Conservation (phyloP, 2,113 vertebrate genomes). For the Procavia capensis region DNA sequence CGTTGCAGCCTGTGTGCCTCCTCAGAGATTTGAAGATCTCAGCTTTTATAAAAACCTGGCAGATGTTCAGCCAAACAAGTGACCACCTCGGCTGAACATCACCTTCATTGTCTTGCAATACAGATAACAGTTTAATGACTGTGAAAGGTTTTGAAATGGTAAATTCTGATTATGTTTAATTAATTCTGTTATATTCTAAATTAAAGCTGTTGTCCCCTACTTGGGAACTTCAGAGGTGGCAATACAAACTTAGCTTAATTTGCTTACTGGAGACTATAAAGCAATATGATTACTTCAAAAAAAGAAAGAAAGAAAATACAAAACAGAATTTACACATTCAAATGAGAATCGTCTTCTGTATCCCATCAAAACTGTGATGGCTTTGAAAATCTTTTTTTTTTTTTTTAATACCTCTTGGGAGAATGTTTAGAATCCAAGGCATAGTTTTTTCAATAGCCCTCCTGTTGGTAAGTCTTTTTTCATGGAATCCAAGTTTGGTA, state of each 20-base stretch:
- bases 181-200: conserved; percentile 46
- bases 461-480: not conserved
- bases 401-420: not conserved
- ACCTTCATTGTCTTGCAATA: not conserved
- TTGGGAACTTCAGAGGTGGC: not conserved
- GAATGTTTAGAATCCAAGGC: conserved; percentile 9
- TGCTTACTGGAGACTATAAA: conserved; percentile 1
- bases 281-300: conserved; percentile 6
- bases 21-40: not conserved
- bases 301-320: not conserved
- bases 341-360: conserved; percentile 31
- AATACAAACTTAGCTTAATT: conserved; percentile 35
- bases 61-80: not conserved
- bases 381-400: not conserved
- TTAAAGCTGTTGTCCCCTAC: not conserved
- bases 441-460: conserved; percentile 23
- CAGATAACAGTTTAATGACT: not conserved
- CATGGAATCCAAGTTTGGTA: not conserved
- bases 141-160: not conserved
- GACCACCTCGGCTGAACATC: not conserved
- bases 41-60: not conserved
- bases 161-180: conserved; percentile 11
- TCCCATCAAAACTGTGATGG: not conserved
- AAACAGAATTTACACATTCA: conserved; percentile 9
- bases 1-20: not conserved